phyloP scores from a whole-genome alignment of 2,888 invertebrate genomes.

The Hedya salicella region DNA sequence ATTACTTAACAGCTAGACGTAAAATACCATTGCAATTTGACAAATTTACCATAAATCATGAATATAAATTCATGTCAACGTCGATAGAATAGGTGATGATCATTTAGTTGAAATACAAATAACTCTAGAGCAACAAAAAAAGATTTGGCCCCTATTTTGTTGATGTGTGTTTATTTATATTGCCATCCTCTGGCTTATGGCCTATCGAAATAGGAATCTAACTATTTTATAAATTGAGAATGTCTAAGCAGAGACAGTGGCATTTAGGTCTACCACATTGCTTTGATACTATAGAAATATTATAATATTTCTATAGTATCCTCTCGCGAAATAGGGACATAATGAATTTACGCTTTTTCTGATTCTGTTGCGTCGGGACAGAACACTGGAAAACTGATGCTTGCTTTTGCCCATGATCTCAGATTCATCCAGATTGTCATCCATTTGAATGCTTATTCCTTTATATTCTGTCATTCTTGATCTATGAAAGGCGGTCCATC shows the following conservation, averaged over 20 bases:
- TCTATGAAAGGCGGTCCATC: background rate
- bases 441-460: background rate
- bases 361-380: too few species aligned
- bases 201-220: constrained; percentile 58
- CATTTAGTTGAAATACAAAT: constrained; percentile 31
- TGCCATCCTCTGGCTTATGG: constrained; percentile 54
- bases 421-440: too few species aligned
- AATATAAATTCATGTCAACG: constrained; percentile 18
- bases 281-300: constrained; percentile 46
- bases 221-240: constrained; percentile 49
- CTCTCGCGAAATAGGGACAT: constrained; percentile 1
- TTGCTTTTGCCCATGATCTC: too few species aligned
- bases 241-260: constrained; percentile 15
- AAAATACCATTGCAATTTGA: constrained; percentile 19
- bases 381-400: too few species aligned
- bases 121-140: constrained; percentile 49
- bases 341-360: background rate
- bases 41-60: background rate
- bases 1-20: constrained; percentile 14
- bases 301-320: too few species aligned
- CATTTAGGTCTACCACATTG: constrained; percentile 55
- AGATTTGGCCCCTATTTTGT: constrained; percentile 68
- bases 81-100: background rate
- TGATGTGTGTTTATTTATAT: constrained; percentile 68
- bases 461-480: background rate